Percentiles rank a stretch among this genome's conserved stretches.
Evolutionary conservation across 1,140 invertebrate species (phyloP).

Genomic region (Drosophila funebris): DNA sequence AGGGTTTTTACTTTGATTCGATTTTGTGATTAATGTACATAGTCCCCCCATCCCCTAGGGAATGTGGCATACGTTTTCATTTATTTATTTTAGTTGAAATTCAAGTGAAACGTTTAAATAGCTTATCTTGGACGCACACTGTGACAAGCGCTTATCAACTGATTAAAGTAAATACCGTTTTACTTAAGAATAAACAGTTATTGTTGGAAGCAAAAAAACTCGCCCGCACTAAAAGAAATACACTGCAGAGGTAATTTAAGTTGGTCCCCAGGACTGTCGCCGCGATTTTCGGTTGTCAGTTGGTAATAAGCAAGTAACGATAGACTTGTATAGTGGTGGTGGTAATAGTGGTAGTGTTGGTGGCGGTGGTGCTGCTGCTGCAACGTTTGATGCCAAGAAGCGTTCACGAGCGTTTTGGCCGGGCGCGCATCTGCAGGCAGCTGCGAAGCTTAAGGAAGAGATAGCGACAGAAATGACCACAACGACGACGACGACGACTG

Average conservation of each 20-base stretch:
- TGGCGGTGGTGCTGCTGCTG: slow-evolving; percentile 19
- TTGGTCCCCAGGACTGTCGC: background rate
- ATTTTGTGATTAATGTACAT: background rate
- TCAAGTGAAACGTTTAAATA: slow-evolving; percentile 5
- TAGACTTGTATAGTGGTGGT: slow-evolving; percentile 6
- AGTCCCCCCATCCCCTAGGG: background rate
- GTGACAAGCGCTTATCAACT: slow-evolving; percentile 47
- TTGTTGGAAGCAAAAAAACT: background rate
- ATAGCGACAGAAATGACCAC: slow-evolving; percentile 28
- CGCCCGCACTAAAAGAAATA: background rate
- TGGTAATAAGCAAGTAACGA: slow-evolving; percentile 16
- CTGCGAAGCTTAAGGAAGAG: slow-evolving; percentile 46
- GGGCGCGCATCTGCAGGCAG: slow-evolving; percentile 51
- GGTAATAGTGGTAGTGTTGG: background rate
- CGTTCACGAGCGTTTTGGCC: slow-evolving; percentile 35
- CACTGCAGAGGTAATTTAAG: slow-evolving; percentile 12
- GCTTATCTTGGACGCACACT: slow-evolving; percentile 31
- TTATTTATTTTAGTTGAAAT: slow-evolving; percentile 23
- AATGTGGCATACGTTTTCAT: slow-evolving; percentile 1
- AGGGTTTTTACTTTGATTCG: background rate
- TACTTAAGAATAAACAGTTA: slow-evolving; percentile 25
- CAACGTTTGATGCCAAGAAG: slow-evolving; percentile 30
- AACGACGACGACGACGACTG: slow-evolving; percentile 8
- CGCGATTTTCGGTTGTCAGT: slow-evolving; percentile 17
- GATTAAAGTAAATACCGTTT: slow-evolving; percentile 46